These are phyloP conservation scores for Fratercula arctica DNA, from an alignment of 2,797 vertebrate species.

Conservation along the genomic window DNA sequence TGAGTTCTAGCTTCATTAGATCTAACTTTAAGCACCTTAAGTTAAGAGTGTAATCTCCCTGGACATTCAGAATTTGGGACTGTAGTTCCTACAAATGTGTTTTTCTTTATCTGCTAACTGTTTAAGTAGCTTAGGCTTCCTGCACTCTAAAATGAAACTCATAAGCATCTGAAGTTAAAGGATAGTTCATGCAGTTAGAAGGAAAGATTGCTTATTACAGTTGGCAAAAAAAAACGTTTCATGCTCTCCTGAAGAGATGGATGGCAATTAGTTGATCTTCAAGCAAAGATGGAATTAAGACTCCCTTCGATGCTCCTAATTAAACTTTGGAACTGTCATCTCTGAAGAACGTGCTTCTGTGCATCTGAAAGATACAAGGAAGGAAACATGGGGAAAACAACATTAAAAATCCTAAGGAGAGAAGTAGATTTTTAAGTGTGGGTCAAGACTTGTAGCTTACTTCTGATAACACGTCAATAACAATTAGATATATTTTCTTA, in stretches of 20 bases:
- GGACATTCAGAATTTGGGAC: not conserved
- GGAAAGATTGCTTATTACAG: not conserved
- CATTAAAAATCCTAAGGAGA: not conserved
- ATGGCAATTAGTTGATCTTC: not conserved
- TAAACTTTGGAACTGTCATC: not conserved
- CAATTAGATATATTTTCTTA: not conserved
- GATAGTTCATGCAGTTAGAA: not conserved
- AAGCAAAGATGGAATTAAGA: not conserved
- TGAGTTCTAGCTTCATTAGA: not conserved
- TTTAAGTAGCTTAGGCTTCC: not conserved
- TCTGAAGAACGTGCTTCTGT: not conserved
- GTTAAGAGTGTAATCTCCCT: not conserved
- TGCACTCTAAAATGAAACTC: not conserved
- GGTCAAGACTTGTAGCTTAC: not conserved
- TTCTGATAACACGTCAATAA: not conserved
- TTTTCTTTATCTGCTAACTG: not conserved
- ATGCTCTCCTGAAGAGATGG: not conserved
- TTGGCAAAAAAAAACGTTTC: not conserved
- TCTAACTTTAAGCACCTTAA: not conserved
- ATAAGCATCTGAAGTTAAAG: not conserved
- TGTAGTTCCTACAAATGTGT: not conserved
- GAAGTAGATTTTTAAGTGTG: not conserved
- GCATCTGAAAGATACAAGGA: not conserved
- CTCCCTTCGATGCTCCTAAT: not conserved
- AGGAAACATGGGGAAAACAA: not conserved